Evolutionary conservation across 2,797 vertebrate species (phyloP), one percentile per base, ranked within the genome.

Genomic region (Bovichtus diacanthus): DNA sequence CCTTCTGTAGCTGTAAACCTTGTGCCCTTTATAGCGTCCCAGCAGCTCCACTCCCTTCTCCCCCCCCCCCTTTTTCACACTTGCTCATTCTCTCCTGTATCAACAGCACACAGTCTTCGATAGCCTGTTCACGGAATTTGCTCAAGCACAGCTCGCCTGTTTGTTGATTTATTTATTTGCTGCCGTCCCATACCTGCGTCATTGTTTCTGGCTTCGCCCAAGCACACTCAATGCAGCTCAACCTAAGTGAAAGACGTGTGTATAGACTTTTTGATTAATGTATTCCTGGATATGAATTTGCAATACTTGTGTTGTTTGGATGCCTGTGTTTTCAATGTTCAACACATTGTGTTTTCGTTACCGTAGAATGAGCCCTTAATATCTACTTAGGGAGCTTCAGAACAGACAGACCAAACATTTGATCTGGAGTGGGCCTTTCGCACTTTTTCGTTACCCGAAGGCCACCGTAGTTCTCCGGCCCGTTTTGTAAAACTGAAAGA

Each of bases 111-210:
- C 65, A 21, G 27, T 47, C 31, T 60, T 59, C 29, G 38, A 51
- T 67, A 58, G 19, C 44, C 55, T 31, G 18, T 70, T 51, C 27
- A 18, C 19, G 41, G 60, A 59, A 56, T 75, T 67, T 49, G 53
- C 60, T 66, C 4, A 38, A 36, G 55, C 64, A 49, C 27, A 53
- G 61, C 63, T 74, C 1, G 4, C 6, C 44, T 41, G 62, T 74
- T 74, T 54, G 60, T 56, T 77, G 64, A 80, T 36, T 74, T 70
- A 60, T 81, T 76, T 67, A 61, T 46, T 68, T 62, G 65, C 51
- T 36, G 72, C 5, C 44, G 1, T 69, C 56, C 27, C 34, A 25
- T 39, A 34, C 25, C 68, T 51, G n/a, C 21, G 16, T 76, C 59
- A 59, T 47, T 62, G 41, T 65, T 49, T 68, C n/a, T 6, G 15